Percentiles rank a stretch among this genome's conserved stretches.
Evolutionary conservation across 92 coral and sea anemone species (phyloP).

Genomic region (Palythoa grandiflora): DNA sequence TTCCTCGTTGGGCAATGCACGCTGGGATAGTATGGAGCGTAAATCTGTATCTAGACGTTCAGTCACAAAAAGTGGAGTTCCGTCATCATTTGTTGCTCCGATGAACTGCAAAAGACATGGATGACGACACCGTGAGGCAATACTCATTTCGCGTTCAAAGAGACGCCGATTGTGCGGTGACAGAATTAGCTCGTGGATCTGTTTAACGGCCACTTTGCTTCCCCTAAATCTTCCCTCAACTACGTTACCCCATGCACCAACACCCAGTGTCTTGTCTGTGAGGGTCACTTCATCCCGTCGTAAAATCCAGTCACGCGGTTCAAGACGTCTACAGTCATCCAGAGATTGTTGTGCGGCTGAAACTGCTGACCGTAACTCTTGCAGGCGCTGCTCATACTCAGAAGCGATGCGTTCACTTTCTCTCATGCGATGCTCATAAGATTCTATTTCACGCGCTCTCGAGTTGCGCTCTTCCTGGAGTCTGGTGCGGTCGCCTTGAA

Average conservation of each 20-base stretch:
- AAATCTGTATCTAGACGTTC: conserved; percentile 92
- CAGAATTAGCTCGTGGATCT: conserved; percentile 90
- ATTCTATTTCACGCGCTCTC: conserved; percentile 34
- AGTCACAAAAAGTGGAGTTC: conserved; percentile 86
- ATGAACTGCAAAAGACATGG: conserved; percentile 93
- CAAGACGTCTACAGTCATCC: conserved; percentile 89
- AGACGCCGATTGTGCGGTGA: conserved; percentile 96
- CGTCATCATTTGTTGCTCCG: conserved; percentile 96
- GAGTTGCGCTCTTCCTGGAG: conserved; percentile 53
- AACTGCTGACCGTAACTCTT: conserved; percentile 72
- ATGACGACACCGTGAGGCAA: conserved; percentile 96
- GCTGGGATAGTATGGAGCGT: conserved; percentile 79
- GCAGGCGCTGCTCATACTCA: conserved; percentile 64
- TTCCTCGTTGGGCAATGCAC: conserved; percentile 91
- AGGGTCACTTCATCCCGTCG: conserved; percentile 87
- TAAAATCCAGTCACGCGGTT: conserved; percentile 98
- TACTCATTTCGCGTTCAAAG: conserved; percentile 97
- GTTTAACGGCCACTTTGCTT: conserved; percentile 88
- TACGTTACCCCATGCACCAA: conserved; percentile 96
- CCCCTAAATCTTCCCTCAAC: conserved; percentile 94
- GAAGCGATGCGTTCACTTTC: conserved; percentile 53
- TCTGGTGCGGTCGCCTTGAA: conserved; percentile 67
- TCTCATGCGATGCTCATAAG: conserved; percentile 50
- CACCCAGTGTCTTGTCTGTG: conserved; percentile 79
- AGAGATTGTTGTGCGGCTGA: conserved; percentile 75